Conservation (phyloP, 2,888 invertebrate genomes). For the Eutolmus rufibarbis region DNA sequence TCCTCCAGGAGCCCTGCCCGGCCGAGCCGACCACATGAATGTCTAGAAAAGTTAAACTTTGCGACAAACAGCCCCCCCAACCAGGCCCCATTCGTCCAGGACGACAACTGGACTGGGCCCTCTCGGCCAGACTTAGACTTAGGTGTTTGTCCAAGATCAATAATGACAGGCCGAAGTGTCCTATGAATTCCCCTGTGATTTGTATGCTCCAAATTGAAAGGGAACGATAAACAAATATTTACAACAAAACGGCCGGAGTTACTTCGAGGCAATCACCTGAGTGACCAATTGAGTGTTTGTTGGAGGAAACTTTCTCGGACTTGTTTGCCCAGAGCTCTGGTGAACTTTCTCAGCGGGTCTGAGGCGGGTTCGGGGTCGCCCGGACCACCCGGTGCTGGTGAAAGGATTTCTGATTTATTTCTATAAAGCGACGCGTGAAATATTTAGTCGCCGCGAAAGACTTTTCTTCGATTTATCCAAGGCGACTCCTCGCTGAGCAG, state of each 20-base stretch:
- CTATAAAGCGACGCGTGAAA: not conserved
- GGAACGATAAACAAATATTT: constrained; percentile 29
- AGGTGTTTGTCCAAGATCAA: constrained; percentile 13
- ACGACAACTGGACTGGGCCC: not conserved
- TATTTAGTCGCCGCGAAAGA: not conserved
- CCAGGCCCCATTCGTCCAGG: not conserved
- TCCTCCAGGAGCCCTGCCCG: not conserved
- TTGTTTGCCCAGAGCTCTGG: not conserved
- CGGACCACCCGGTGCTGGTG: not conserved
- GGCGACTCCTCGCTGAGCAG: not conserved
- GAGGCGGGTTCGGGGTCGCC: not conserved
- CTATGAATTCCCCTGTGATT: not conserved
- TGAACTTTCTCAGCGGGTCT: not conserved
- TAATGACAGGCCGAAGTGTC: constrained; percentile 13
- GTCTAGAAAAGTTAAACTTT: not conserved
- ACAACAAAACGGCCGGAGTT: constrained; percentile 12
- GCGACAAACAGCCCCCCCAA: not conserved
- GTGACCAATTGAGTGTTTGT: not conserved
- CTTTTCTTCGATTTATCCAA: not conserved
- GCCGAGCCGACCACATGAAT: not conserved
- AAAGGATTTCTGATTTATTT: constrained; percentile 30
- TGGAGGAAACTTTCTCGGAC: constrained; percentile 14
- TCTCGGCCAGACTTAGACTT: not conserved
- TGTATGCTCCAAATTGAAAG: constrained; percentile 7
- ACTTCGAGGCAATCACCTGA: constrained; percentile 12